Conservation (phyloP, 2,113 vertebrate genomes). For the Phyllostomus hastatus region DNA sequence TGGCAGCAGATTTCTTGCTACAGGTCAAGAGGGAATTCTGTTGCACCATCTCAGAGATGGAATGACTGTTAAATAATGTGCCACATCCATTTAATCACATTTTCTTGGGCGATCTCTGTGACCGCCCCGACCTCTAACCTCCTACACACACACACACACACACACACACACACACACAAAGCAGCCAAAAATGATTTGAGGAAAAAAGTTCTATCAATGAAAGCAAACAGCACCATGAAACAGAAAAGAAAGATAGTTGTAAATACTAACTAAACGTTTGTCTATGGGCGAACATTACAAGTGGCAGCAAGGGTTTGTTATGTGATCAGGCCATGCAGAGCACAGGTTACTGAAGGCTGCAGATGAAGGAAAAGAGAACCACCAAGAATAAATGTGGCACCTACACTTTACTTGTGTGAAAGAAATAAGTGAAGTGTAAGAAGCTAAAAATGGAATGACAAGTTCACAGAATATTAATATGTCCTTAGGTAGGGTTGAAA, state of each 20-base stretch:
- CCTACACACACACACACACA: background rate
- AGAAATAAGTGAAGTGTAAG: background rate
- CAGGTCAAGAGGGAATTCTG: background rate
- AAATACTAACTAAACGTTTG: background rate
- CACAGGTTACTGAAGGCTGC: background rate
- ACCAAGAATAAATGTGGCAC: background rate
- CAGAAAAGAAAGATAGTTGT: background rate
- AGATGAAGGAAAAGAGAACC: background rate
- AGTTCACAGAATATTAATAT: background rate
- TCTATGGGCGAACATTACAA: background rate
- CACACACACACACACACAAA: no score
- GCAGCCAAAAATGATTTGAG: background rate
- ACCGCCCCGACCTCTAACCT: background rate
- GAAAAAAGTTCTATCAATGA: background rate
- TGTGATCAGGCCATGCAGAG: background rate
- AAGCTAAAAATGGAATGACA: slow-evolving; percentile 7
- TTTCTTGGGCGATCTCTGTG: background rate
- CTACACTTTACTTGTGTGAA: background rate
- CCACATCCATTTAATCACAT: background rate
- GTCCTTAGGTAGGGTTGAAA: background rate
- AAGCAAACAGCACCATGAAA: background rate
- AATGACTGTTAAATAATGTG: no score
- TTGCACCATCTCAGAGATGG: background rate
- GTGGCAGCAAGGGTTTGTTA: background rate
- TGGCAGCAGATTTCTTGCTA: background rate